Base-by-base conservation (phyloP, 2,888 invertebrate species). In the Pseudococcus viburni region DNA sequence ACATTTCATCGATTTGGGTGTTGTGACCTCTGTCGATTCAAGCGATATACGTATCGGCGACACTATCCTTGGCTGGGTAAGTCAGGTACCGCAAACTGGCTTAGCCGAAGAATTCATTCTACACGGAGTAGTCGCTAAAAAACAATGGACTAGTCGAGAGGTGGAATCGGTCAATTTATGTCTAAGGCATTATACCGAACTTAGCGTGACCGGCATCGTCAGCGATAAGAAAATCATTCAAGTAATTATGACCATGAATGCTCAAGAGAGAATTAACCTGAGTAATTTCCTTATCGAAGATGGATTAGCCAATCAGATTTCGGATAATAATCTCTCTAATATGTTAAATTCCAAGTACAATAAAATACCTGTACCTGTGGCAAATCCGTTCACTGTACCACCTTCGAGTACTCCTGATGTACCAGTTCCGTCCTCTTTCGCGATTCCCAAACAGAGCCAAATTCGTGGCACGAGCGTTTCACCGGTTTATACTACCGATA, bases 31-130 rank as follows among this genome's bases (percentile, higher is more conserved):
- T 19, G 80, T 83, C 19, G 19, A 26, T 4, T 6, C 39, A 7
- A n/a, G 6, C 55, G 88, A 88, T 11, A 26, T 88, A 17, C 88
- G 88, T n/a, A 15, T 48, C 55, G 33, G 12, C 3, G 59, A 83
- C 8, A n/a, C 12, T 42, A 51, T 48, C 11, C 59, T 83, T 12
- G 11, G 15, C 12, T 8, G 1, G 26, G 26, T 33, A 33, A 3
- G 26, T 2, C 3, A 55, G 0, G 33, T 83, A n/a, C 26, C 39
- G 17, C 33, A 42, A 15, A 12, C n/a, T n/a, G 51, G 80, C 39
- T 39, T 46, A n/a, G 88, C 86, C 17, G 73, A 73, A 68, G 88
- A 88, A 9, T 88, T 55, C 55, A 83, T 83, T 83, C n/a, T 88
- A 11, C 17, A 48, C n/a, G 86, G 68, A 19, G 11, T 15, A 46